Base-by-base conservation (phyloP, 2,113 vertebrate species). In the Nibea albiflora region DNA sequence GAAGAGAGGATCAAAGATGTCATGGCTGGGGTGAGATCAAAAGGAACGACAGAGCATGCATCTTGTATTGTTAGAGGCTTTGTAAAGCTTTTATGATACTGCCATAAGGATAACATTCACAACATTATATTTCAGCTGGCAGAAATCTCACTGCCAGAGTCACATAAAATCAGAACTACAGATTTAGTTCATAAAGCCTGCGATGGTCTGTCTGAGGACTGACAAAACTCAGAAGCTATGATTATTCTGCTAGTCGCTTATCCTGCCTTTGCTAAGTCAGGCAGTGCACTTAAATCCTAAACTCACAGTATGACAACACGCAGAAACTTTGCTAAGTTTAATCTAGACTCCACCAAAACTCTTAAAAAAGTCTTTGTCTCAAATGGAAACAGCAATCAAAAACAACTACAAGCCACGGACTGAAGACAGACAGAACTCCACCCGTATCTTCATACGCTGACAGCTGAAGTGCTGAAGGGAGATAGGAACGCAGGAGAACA, bases 1-100 rank as follows among this genome's bases (percentile, higher is more conserved):
- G 73, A 85, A 35, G 76, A 89, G 76, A 75, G 87, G 90, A 93
- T 93, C 80, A 92, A 78, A 90, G 88, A 86, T 90, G 85, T 82
- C 78, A 84, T 65, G 75, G 85, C 76, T 81, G 54, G 69, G 85
- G 24, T 86, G 74, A 90, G 88, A 92, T 89, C 84, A 91, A 91
- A 90, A 84, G 80, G 66, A 85, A 84, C 77, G 74, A 73, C 84
- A 70, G 84, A 84, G 78, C 83, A 69, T 81, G 80, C 70, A 79
- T 88, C 68, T 50, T 52, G 60, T 72, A 89, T 86, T 86, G 85
- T 90, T 72, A 46, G 69, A 88, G 87, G 80, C 86, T 89, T 90
- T 91, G 71, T 81, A 70, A 73, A 72, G 81, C 78, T 89, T 88
- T 85, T 77, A 81, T 78, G 81, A 87, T 69, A 64, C 60, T 78